A percentile compares a stretch with the other conserved stretches of the same genome.
Conservation (phyloP, 2,888 invertebrate genomes). For the Elysia crispata region DNA sequence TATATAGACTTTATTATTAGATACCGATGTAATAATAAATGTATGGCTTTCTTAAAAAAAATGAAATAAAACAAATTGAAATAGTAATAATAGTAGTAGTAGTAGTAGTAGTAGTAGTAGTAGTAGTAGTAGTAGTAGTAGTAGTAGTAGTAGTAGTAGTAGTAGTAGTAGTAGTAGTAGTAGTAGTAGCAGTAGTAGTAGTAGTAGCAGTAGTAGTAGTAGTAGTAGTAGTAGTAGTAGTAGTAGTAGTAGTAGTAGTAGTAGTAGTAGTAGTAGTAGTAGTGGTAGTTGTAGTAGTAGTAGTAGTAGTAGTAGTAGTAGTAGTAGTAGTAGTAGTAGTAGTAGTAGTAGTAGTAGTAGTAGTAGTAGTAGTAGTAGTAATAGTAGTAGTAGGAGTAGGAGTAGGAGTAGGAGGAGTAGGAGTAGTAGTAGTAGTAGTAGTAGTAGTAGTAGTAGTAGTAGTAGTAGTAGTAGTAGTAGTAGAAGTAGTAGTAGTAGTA, state of each 20-base stretch:
- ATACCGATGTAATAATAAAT: too few relatives aligned
- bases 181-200: slow-evolving; percentile 1
- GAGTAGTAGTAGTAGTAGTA: slow-evolving; percentile 9
- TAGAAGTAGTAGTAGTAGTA: slow-evolving; percentile 4
- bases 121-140: slow-evolving; percentile 9
- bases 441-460: slow-evolving; percentile 9
- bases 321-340: slow-evolving; percentile 1
- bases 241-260: slow-evolving; percentile 4
- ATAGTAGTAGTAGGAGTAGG: too few relatives aligned
- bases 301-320: slow-evolving; percentile 9
- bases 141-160: slow-evolving; percentile 9
- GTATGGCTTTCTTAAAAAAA: too few relatives aligned
- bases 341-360: slow-evolving; percentile 9
- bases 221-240: slow-evolving; percentile 9
- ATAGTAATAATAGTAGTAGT: slow-evolving; percentile 1
- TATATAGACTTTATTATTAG: too few relatives aligned
- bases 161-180: slow-evolving; percentile 9
- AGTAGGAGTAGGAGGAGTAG: too few relatives aligned
- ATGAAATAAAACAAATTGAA: too few relatives aligned
- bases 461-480: slow-evolving; percentile 9
- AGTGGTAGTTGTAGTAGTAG: background rate
- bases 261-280: slow-evolving; percentile 1
- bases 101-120: slow-evolving; percentile 9
- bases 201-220: slow-evolving; percentile 4
- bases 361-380: slow-evolving; percentile 9